phyloP scores from a whole-genome alignment of 2,888 invertebrate species.

The Tuberolachnus salignus region DNA sequence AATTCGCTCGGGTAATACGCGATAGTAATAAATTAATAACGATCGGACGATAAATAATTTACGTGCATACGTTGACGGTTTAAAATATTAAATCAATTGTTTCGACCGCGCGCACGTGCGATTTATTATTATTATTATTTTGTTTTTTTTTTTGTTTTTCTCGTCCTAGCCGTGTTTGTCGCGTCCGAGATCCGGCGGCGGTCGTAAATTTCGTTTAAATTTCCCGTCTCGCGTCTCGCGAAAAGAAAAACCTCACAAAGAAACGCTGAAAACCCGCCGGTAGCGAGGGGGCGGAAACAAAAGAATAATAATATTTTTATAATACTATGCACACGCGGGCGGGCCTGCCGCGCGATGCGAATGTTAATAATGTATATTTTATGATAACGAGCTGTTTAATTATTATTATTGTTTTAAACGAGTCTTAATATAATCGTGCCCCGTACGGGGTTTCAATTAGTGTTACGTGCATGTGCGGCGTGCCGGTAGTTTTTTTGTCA shows the following conservation, averaged over 20 bases:
- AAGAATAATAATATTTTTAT: background rate
- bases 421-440: constrained; percentile 27
- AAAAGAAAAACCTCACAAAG: constrained; percentile 12
- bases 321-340: too few species aligned
- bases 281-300: constrained; percentile 9
- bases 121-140: too few species aligned
- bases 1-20: too few species aligned
- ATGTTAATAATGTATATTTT: constrained; percentile 32
- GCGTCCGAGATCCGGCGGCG: too few species aligned
- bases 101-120: background rate
- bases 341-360: background rate
- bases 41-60: too few species aligned
- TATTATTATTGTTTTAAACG: constrained; percentile 34
- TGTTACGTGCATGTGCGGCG: constrained; percentile 14
- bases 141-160: too few species aligned
- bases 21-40: too few species aligned
- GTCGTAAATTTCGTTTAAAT: background rate
- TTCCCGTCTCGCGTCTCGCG: background rate
- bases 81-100: too few species aligned
- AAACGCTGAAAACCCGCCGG: background rate
- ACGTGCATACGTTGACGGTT: too few species aligned
- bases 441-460: constrained; percentile 49
- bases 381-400: constrained; percentile 47
- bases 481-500: background rate
- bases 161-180: too few species aligned